Conservation (phyloP, 2,797 vertebrate genomes). For the Poeciliopsis infans region DNA sequence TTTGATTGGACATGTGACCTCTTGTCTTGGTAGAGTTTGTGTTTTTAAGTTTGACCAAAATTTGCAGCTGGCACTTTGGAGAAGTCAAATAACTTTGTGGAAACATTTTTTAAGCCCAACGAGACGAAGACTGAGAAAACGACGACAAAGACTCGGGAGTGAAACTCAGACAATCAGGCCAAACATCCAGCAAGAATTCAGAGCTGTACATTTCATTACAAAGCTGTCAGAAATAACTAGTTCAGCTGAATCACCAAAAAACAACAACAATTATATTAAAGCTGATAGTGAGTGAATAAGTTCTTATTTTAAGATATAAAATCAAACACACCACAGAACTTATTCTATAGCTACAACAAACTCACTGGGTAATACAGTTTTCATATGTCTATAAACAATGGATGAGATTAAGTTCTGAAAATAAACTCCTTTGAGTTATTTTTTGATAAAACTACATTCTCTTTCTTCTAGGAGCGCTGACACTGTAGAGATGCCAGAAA, state of each 20-base stretch:
- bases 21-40: neutral
- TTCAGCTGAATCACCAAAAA: neutral
- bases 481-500: neutral
- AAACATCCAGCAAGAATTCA: neutral
- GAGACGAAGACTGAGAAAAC: neutral
- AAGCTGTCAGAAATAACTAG: neutral
- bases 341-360: neutral
- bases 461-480: neutral
- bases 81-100: neutral
- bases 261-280: neutral
- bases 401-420: neutral
- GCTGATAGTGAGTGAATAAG: neutral
- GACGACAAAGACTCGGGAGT: neutral
- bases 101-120: neutral
- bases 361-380: neutral
- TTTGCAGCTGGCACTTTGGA: neutral
- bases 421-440: neutral
- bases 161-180: neutral
- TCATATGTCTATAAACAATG: neutral
- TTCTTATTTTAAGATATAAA: neutral
- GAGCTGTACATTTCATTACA: neutral
- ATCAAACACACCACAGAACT: neutral
- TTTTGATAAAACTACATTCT: neutral
- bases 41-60: neutral
- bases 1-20: neutral